phyloP scores from a whole-genome alignment of 2,797 vertebrate genomes.

The Podarcis lilfordi region DNA sequence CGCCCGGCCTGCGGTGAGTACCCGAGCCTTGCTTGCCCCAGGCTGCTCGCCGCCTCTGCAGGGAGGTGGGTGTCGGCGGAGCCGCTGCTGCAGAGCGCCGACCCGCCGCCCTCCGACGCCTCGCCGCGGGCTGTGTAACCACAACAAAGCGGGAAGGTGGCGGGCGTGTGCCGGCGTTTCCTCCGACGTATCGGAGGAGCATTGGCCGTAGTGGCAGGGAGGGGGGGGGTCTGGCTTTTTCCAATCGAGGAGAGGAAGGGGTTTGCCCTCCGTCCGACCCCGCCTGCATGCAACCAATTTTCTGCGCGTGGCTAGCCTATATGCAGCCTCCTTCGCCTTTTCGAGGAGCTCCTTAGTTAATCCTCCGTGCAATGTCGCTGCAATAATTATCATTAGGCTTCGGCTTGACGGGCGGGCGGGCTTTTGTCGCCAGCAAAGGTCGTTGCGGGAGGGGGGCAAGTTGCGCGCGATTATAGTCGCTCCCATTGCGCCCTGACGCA shows the following conservation, averaged over 20 bases:
- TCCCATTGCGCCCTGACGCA: background rate
- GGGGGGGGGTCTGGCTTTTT: background rate
- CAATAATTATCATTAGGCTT: background rate
- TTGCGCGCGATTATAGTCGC: background rate
- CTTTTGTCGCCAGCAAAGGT: too few species aligned
- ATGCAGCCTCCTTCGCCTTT: background rate
- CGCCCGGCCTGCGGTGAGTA: background rate
- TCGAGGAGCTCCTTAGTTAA: background rate
- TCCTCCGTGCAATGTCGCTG: background rate
- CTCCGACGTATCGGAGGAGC: background rate
- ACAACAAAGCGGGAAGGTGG: background rate
- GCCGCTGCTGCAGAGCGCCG: too few species aligned
- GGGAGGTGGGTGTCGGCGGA: too few species aligned
- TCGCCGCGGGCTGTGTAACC: background rate
- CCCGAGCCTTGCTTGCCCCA: background rate
- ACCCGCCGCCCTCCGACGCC: background rate
- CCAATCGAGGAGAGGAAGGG: too few species aligned
- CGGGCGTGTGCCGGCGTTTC: background rate
- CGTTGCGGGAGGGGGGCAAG: background rate
- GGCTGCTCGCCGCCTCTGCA: background rate
- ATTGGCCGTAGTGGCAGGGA: too few species aligned
- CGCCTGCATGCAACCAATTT: too few species aligned
- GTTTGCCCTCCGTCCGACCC: background rate
- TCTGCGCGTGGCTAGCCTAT: too few species aligned
- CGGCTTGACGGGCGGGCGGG: background rate